These are phyloP conservation scores for Seira ritae DNA, from an alignment of 2,888 invertebrate species.

Conservation along the genomic window DNA sequence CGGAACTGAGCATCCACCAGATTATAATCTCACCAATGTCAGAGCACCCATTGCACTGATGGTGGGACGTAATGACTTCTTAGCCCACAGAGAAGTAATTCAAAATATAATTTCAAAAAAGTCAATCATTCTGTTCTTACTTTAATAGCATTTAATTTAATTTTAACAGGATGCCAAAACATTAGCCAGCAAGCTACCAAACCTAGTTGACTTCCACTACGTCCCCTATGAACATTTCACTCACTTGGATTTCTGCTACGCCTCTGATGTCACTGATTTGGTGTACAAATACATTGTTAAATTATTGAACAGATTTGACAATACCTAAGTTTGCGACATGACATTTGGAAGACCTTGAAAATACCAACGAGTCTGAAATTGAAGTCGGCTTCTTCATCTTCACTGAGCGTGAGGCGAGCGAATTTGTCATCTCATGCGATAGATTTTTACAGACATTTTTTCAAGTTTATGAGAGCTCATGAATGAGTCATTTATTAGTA, in stretches of 20 bases:
- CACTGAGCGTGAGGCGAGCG: no score
- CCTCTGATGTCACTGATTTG: conserved; percentile 29
- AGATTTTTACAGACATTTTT: no score
- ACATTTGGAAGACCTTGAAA: no score
- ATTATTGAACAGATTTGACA: conserved; percentile 34
- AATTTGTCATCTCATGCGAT: no score
- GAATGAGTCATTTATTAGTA: no score
- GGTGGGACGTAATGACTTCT: conserved; percentile 51
- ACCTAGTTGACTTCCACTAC: conserved; percentile 41
- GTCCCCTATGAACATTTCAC: conserved; percentile 49
- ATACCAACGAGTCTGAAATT: no score
- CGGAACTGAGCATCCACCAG: conserved; percentile 33
- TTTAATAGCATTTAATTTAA: not conserved
- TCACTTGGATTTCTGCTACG: conserved; percentile 59
- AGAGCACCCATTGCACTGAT: conserved; percentile 37
- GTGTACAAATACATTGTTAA: conserved; percentile 38
- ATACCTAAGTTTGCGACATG: not conserved
- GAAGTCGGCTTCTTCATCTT: no score
- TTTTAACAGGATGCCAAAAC: conserved; percentile 46
- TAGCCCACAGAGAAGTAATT: conserved; percentile 54
- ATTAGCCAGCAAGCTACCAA: conserved; percentile 34
- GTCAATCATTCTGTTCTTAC: not conserved
- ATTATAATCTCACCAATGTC: conserved; percentile 50
- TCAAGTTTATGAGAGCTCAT: no score
- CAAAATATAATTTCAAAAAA: not conserved